phyloP scores from a whole-genome alignment of 2,113 vertebrate genomes.

The Stictonetta naevosa region DNA sequence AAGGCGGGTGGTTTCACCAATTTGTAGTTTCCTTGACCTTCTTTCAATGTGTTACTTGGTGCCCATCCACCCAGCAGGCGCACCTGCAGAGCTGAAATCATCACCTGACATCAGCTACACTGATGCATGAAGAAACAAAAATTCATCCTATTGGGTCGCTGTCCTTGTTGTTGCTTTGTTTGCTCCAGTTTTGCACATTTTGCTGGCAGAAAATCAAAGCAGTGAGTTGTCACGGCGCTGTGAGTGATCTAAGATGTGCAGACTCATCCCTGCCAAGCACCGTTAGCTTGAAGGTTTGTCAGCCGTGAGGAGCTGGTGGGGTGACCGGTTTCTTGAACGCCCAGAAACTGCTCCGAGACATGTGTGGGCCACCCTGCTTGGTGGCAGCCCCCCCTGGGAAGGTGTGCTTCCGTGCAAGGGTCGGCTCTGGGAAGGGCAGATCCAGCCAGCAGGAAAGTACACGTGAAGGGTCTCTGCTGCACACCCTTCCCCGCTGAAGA shows the following conservation, averaged over 20 bases:
- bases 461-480: rapidly evolving
- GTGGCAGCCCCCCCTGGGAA: background rate
- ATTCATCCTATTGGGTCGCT: background rate
- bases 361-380: background rate
- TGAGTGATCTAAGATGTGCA: rapidly evolving
- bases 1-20: background rate
- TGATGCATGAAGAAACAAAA: background rate
- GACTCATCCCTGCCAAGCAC: rapidly evolving
- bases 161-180: background rate
- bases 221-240: rapidly evolving
- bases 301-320: rapidly evolving
- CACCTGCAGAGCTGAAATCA: background rate
- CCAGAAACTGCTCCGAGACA: background rate
- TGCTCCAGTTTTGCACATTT: background rate
- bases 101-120: background rate
- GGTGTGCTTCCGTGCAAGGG: background rate
- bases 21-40: background rate
- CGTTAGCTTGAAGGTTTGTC: background rate
- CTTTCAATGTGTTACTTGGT: background rate
- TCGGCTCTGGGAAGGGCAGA: background rate
- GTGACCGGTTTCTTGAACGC: background rate
- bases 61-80: background rate
- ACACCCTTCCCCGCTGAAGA: background rate
- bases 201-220: background rate
- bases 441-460: background rate